Base-by-base conservation (phyloP, 2,113 vertebrate genomes). In the Seriola aureovittata region DNA sequence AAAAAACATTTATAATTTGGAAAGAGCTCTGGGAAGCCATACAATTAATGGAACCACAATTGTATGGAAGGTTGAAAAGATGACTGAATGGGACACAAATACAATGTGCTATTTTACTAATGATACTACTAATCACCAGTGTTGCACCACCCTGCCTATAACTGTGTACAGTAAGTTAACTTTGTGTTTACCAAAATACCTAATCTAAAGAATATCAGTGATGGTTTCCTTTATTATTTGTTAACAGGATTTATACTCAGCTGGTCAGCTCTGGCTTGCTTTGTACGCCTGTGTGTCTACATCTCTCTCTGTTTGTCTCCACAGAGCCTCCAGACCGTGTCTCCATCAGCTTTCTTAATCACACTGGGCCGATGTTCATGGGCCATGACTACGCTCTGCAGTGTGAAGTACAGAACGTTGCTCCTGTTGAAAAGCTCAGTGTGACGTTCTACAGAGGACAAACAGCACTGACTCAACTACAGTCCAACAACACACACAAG, bases 261-360 rank as follows among this genome's bases (percentile, higher is more conserved):
- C 29, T 29, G 29, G 29, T 29, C 29, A 2, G 29, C 29, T 29
- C 29, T 29, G 29, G 29, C 2, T 29, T 29, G 29, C 29, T 29
- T 29, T 29, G 29, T 29, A 29, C 29, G 0, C 29, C 29, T 29
- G 29, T 29, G 29, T 62, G 59, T 6, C 5, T 67, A 14, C 42
- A 44, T 46, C 44, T 46, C 44, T 46, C 12, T 14, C 12, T 46
- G 12, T 65, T 23, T 36, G 10, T 60, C 48, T 65, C 50, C 62
- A 14, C 88, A 95, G 93, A 91, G 36, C 54, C 29, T 84, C 92
- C 94, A 71, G 8, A 84, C 29, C 58, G 3, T 1, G 90, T 94
- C 8, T 72, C 82, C 32, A 1, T 92, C 65, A 67, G 71, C 32
- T 44, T 84, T 21, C 1, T 1, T 0, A n/a, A 67, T n/a, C 80